These are phyloP conservation scores for Gracilinanus agilis DNA, from an alignment of 2,113 vertebrate genomes.

Conservation along the genomic window DNA sequence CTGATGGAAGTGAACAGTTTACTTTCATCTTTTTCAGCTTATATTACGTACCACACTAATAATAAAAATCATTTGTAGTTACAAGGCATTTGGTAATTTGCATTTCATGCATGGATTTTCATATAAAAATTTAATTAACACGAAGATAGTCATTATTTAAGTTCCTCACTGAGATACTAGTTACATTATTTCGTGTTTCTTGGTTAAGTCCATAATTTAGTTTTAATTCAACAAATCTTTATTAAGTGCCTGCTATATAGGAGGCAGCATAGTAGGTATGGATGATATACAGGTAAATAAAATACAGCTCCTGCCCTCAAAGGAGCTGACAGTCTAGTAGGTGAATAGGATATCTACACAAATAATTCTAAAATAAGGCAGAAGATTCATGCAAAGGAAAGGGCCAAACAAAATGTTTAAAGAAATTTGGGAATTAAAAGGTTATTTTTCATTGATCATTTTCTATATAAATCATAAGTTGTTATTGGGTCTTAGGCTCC, in stretches of 20 bases:
- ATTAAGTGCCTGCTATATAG: background rate
- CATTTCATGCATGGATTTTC: background rate
- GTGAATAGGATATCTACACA: too few species aligned
- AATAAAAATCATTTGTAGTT: background rate
- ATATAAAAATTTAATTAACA: constrained; percentile 2
- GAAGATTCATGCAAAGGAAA: background rate
- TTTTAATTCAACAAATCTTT: background rate
- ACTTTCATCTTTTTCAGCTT: background rate
- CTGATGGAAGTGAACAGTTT: background rate
- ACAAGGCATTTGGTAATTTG: background rate
- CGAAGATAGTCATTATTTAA: background rate
- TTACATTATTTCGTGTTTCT: background rate
- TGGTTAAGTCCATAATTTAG: background rate
- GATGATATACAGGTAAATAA: background rate
- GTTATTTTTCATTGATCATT: background rate
- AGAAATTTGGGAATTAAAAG: background rate
- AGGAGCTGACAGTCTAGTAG: background rate
- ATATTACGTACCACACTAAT: background rate
- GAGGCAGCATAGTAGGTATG: background rate
- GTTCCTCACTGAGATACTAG: background rate
- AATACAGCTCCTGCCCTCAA: background rate
- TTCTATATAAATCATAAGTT: background rate
- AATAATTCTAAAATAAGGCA: background rate
- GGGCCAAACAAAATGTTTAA: background rate
- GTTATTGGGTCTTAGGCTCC: background rate